Evolutionary conservation across 1,140 invertebrate species (phyloP), one percentile per base, ranked within the genome.

Genomic region (Drosophila pandora): DNA sequence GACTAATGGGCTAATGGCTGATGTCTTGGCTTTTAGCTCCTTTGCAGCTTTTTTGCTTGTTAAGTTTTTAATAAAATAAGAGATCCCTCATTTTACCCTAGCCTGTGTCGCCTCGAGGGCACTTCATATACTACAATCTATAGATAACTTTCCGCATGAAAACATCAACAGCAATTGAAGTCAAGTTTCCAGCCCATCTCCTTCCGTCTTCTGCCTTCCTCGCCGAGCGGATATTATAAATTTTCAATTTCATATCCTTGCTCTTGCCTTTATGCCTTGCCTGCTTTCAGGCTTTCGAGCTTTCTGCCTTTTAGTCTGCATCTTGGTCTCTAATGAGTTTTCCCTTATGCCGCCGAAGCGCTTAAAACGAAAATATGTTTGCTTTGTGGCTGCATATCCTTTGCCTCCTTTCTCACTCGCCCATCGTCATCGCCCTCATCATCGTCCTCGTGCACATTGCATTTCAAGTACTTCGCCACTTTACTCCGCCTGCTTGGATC

Each of bases 61-160:
- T 75, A 75, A 75, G 72, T 75, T 76, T 87, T 88, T 87, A 87
- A 88, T 87, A 88, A 85, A 87, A 87, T 84, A 84, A 87, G 79
- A 85, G 78, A 63, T 82, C 52, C 47, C 55, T 49, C 59, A 60
- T 80, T 67, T 64, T 23, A 22, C 52, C 23, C 10, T 2, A 10
- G 1, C 8, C 12, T 9, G 23, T 5, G 12, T 41, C 3, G 17
- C 21, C 52, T 43, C 41, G 49, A 61, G 48, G 57, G 41, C 69
- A 63, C 58, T 79, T 55, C 67, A 76, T 59, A 67, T 67, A 37
- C 10, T 12, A 10, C 9, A 4, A 61, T 52, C 57, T 68, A 76
- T 70, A 75, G 83, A 82, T 76, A 88, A 78, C 59, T 79, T 87
- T 70, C 78, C 58, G 47, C 81, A 85, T 71, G 65, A 72, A 78